Evolutionary conservation across 2,888 invertebrate species (phyloP).

Genomic region (Eupithecia abbreviata): DNA sequence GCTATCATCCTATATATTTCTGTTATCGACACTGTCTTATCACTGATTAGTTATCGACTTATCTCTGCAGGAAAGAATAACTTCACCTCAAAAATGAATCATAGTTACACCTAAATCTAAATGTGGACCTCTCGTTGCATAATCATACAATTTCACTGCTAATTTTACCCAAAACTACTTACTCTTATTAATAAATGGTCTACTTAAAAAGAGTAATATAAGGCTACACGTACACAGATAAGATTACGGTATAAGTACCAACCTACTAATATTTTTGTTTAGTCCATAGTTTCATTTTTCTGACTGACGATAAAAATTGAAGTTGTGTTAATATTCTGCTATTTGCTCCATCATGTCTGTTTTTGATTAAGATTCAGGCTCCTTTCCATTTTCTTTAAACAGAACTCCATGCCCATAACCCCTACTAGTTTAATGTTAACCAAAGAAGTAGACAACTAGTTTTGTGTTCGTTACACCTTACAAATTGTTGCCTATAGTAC

Average conservation of each 20-base stretch:
- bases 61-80: slow-evolving; percentile 69
- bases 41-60: slow-evolving; percentile 81
- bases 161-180: not conserved
- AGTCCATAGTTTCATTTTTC: not conserved
- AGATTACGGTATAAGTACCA: slow-evolving; percentile 17
- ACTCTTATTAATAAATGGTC: not conserved
- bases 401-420: not conserved
- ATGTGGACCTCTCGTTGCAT: not conserved
- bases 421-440: not conserved
- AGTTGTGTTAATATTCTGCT: not conserved
- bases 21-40: slow-evolving; percentile 74
- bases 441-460: too few relatives aligned
- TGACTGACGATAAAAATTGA: not conserved
- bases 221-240: slow-evolving; percentile 12
- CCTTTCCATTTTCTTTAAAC: not conserved
- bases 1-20: slow-evolving; percentile 58
- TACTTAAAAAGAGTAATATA: not conserved
- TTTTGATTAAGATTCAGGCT: not conserved
- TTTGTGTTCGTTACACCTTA: too few relatives aligned
- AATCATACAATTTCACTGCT: not conserved
- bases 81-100: slow-evolving; percentile 63
- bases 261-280: not conserved
- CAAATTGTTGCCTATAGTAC: not conserved
- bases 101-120: slow-evolving; percentile 29
- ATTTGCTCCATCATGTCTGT: not conserved